Evolutionary conservation across 2,113 vertebrate genomes (phyloP).

Genomic region (Pomatostomus ruficeps): DNA sequence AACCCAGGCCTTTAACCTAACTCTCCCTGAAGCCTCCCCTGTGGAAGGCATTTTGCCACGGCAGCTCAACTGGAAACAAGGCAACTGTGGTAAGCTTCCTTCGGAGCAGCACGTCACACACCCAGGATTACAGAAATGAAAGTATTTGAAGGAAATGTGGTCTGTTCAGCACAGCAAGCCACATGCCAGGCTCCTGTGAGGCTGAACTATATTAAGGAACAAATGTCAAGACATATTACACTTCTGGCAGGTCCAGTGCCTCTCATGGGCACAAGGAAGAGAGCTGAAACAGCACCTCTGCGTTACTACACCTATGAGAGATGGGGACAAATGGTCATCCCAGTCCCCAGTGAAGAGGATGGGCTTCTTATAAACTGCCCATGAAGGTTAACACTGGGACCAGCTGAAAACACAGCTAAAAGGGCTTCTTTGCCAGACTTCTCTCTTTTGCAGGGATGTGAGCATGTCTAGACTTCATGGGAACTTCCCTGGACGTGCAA

Average conservation of each 20-base stretch:
- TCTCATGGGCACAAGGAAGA: neutral
- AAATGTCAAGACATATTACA: neutral
- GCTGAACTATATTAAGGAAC: neutral
- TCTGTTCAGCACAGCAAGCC: neutral
- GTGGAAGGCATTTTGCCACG: neutral
- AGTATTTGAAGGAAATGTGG: neutral
- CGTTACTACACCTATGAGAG: neutral
- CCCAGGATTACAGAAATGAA: neutral
- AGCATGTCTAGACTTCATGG: neutral
- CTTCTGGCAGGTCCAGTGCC: neutral
- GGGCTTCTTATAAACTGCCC: neutral
- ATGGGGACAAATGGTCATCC: neutral
- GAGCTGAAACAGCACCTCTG: neutral
- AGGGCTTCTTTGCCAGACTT: neutral
- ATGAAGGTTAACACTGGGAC: accelerated
- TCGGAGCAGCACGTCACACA: neutral
- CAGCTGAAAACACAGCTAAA: neutral
- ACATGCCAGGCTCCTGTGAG: neutral
- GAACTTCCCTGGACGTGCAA: neutral
- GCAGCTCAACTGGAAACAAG: neutral
- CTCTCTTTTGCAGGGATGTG: neutral
- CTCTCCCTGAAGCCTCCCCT: neutral
- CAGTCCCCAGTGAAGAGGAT: neutral
- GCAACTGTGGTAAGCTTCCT: neutral
- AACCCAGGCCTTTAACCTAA: neutral